These are phyloP conservation scores for Adelosebastes latens DNA, from an alignment of 2,797 vertebrate genomes.

Conservation along the genomic window DNA sequence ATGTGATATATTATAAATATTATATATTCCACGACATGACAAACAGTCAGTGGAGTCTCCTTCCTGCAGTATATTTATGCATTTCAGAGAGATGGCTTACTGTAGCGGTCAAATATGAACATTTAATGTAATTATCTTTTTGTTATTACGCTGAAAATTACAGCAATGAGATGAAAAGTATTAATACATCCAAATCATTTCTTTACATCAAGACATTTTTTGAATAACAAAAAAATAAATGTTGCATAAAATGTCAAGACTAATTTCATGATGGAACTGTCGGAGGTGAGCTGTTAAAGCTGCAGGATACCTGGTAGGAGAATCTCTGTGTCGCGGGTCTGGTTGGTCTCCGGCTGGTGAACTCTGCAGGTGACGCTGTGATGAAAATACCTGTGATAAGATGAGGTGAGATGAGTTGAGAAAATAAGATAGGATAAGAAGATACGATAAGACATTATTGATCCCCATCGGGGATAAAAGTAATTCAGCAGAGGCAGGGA, in stretches of 20 bases:
- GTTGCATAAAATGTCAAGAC: neutral
- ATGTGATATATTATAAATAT: neutral
- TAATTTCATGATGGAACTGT: neutral
- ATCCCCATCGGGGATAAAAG: no score
- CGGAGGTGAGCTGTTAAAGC: rapidly evolving
- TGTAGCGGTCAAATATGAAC: neutral
- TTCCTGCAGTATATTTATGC: neutral
- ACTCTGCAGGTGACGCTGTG: slow-evolving; percentile 45
- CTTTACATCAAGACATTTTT: neutral
- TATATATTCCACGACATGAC: neutral
- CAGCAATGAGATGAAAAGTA: neutral
- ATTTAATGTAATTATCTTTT: neutral
- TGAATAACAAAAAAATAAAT: neutral
- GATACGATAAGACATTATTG: no score
- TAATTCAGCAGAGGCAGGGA: no score
- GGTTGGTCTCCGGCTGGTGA: neutral
- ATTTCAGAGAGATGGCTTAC: neutral
- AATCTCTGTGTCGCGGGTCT: neutral
- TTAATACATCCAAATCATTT: neutral
- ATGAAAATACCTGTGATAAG: neutral
- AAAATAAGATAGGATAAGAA: no score
- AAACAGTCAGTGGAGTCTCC: neutral
- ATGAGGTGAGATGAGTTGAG: neutral
- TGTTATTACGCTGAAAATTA: no score
- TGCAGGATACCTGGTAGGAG: slow-evolving; percentile 22